phyloP scores from a whole-genome alignment of 2,797 vertebrate genomes.

The Myoxocephalus aenaeus region DNA sequence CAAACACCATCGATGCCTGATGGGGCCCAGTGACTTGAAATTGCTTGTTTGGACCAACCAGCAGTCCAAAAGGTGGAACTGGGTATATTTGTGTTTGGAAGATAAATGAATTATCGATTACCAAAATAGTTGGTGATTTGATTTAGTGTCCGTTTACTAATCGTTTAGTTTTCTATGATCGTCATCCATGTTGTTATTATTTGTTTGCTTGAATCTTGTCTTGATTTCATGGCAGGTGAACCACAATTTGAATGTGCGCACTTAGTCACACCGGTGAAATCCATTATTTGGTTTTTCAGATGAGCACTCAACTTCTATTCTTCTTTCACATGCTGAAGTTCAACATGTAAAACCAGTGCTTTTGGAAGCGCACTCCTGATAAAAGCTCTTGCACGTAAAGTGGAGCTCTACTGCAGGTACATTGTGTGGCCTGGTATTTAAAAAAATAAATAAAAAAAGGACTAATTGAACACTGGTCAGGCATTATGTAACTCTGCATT shows the following conservation, averaged over 20 bases:
- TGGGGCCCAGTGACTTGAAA: neutral
- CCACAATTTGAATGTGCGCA: neutral
- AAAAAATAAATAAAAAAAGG: slow-evolving; percentile 5
- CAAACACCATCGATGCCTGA: neutral
- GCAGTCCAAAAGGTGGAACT: neutral
- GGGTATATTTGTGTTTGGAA: neutral
- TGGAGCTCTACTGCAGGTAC: neutral
- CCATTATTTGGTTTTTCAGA: neutral
- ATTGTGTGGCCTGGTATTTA: slow-evolving; percentile 10
- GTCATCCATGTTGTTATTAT: neutral
- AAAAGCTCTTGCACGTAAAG: slow-evolving; percentile 7
- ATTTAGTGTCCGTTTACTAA: neutral
- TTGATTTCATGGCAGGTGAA: neutral
- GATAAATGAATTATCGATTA: neutral
- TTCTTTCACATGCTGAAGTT: neutral
- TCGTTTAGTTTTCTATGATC: neutral
- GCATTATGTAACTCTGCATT: slow-evolving; percentile 26
- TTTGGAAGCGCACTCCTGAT: neutral
- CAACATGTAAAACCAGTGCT: neutral
- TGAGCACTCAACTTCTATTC: neutral
- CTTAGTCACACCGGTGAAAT: neutral
- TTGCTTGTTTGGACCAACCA: neutral
- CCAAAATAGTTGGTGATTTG: neutral
- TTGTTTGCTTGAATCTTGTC: neutral
- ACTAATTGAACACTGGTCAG: slow-evolving; percentile 29